Evolutionary conservation across 2,113 vertebrate genomes (phyloP).

Genomic region (Rousettus leschenaultii): DNA sequence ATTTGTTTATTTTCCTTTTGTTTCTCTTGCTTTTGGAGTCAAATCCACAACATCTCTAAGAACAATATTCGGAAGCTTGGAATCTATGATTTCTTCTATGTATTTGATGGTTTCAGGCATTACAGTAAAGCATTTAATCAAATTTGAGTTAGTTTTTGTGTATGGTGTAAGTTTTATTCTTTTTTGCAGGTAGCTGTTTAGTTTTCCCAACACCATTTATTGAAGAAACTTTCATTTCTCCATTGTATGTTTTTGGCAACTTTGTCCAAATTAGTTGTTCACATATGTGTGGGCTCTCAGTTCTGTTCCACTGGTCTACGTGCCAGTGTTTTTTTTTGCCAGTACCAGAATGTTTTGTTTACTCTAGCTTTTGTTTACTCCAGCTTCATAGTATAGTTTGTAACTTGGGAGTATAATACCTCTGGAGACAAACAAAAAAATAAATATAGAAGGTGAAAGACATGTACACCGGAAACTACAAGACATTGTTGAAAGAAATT

Average conservation of each 20-base stretch:
- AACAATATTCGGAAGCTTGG: background rate
- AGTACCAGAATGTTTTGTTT: background rate
- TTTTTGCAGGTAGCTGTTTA: background rate
- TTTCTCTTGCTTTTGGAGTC: background rate
- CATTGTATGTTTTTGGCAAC: background rate
- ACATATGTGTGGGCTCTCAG: background rate
- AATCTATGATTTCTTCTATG: background rate
- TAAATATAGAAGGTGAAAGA: background rate
- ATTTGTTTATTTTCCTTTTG: background rate
- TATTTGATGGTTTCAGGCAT: background rate
- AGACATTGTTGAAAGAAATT: background rate
- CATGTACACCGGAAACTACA: background rate
- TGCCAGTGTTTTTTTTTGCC: background rate
- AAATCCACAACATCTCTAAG: background rate
- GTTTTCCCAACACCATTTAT: background rate
- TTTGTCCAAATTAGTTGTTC: background rate
- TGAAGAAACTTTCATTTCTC: background rate
- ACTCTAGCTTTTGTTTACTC: background rate
- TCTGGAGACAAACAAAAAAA: background rate
- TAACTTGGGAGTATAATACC: background rate
- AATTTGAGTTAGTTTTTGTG: background rate
- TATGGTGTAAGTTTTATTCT: too few species aligned
- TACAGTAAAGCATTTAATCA: background rate
- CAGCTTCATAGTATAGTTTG: background rate
- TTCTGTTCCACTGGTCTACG: background rate